Conservation (phyloP, 2,888 invertebrate genomes). For the Cyaniris semiargus region DNA sequence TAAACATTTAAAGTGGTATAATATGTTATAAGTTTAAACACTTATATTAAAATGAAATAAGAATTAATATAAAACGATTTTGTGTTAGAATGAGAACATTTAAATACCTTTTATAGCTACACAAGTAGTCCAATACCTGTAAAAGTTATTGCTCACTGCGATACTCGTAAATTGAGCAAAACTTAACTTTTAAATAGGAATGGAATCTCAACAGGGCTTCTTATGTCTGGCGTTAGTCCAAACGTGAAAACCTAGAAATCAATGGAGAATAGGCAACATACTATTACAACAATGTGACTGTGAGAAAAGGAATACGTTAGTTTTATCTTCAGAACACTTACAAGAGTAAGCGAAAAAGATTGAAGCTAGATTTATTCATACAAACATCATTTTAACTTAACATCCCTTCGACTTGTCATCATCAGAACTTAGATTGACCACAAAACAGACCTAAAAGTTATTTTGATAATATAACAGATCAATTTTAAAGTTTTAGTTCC, state of each 20-base stretch:
- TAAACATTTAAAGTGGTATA: too few species aligned
- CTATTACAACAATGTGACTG: background rate
- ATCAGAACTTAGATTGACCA: background rate
- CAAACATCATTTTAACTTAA: too few species aligned
- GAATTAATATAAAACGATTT: too few species aligned
- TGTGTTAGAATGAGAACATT: too few species aligned
- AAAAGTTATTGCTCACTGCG: background rate
- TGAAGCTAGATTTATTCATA: too few species aligned
- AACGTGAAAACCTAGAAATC: slow-evolving; percentile 1
- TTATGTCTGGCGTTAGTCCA: slow-evolving; percentile 19
- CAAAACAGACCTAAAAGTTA: background rate
- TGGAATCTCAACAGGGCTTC: slow-evolving; percentile 6
- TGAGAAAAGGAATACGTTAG: background rate
- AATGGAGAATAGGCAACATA: background rate
- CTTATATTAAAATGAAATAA: too few species aligned
- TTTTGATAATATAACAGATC: too few species aligned
- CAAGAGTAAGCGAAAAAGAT: background rate
- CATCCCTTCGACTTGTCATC: too few species aligned
- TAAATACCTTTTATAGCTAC: too few species aligned
- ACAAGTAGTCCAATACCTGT: background rate
- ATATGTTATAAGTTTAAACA: too few species aligned
- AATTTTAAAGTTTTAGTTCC: too few species aligned
- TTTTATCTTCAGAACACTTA: background rate
- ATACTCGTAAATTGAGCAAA: slow-evolving; percentile 1
- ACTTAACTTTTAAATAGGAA: slow-evolving; percentile 5